Base-by-base conservation (phyloP, 2,113 vertebrate species). In the Suricata suricatta region DNA sequence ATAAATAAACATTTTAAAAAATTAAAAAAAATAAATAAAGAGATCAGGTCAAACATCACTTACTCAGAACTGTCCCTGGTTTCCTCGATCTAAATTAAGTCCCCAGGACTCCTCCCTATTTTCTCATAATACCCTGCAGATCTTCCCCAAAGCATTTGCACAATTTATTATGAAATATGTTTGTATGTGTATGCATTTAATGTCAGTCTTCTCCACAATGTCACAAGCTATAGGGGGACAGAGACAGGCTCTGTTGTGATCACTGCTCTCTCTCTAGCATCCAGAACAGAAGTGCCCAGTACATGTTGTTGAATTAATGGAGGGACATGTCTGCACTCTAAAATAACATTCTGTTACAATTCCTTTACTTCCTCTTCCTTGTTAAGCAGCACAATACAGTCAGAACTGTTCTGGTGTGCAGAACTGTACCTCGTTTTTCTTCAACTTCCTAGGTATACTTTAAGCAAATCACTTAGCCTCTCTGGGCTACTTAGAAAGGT, bases 101-200 rank as follows among this genome's bases (percentile, higher is more conserved):
- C 11, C 57, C 60, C 68, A 71, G 74, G 13, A n/a, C 27, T 6
- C 50, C 33, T 81, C 52, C n/a, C 13, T 15, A 5, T 71, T 96
- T 96, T 80, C 74, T 95, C 38, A 60, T 33, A 87, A 63, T 57
- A 33, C 14, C 88, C 66, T 94, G 5, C 21, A 68, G 72, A 60
- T 85, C 91, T 19, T 14, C n/a, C 35, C 76, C 29, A 23, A 86
- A 95, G 50, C 8, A 3, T 14, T 44, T 87, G 52, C 41, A 92
- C 27, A 71, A 52, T 77, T 64, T 94, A 57, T 86, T 96, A 93
- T 84, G 64, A 90, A 81, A 71, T 38, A 64, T 84, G 72, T 85
- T 41, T 85, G 15, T 52, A 38, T 83, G 54, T 81, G 5, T n/a
- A 25, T 33, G 83, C 50, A 93, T 44, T 68, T 84, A 66, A 74